Conservation (phyloP, 1,140 invertebrate genomes). For the Zeugodacus cucurbitae region DNA sequence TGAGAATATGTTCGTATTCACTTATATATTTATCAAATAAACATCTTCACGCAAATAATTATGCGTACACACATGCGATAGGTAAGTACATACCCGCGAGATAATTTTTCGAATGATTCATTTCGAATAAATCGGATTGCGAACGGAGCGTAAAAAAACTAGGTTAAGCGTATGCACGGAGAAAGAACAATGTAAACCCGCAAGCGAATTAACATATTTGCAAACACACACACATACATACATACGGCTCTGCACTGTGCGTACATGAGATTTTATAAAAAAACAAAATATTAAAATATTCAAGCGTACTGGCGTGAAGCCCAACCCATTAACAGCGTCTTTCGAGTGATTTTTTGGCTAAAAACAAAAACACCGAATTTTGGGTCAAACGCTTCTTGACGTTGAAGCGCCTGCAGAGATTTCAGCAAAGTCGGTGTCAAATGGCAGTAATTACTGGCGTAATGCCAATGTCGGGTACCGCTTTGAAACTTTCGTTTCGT, state of each 20-base stretch:
- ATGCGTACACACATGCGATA: not conserved
- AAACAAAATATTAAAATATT: not conserved
- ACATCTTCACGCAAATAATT: not conserved
- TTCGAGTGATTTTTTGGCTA: not conserved
- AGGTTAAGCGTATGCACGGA: constrained; percentile 9
- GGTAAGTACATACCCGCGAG: not conserved
- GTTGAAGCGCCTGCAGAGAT: not conserved
- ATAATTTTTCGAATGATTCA: not conserved
- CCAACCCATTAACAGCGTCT: constrained; percentile 1
- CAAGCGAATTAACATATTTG: not conserved
- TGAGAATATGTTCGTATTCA: not conserved
- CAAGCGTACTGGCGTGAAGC: not conserved
- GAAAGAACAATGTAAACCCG: not conserved
- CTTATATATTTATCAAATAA: not conserved
- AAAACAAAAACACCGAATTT: not conserved
- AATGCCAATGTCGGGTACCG: not conserved
- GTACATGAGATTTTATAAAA: not conserved
- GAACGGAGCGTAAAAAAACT: not conserved
- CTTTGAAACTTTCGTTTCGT: constrained; percentile 13
- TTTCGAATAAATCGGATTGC: not conserved
- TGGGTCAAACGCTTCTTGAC: not conserved
- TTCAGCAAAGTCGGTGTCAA: constrained; percentile 15
- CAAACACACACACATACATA: not conserved
- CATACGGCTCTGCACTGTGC: not conserved
- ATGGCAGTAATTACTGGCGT: constrained; percentile 21